Conservation (phyloP, 2,113 vertebrate genomes). For the Gobio gobio region DNA sequence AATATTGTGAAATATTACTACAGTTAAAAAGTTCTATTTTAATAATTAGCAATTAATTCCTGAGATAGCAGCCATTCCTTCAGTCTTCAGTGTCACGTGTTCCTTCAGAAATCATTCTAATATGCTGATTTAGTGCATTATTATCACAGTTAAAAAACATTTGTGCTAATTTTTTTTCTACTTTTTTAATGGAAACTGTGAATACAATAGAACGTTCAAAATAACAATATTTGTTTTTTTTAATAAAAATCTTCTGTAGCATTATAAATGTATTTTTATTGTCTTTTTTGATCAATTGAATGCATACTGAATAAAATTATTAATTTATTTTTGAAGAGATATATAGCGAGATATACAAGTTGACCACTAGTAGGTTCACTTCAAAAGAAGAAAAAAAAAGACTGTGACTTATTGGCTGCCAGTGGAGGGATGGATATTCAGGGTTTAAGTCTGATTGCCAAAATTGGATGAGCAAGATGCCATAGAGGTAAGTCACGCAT, state of each 20-base stretch:
- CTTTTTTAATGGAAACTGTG: not conserved
- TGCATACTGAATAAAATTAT: not conserved
- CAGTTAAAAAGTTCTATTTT: not conserved
- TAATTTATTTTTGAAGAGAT: not conserved
- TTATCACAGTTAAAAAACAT: not conserved
- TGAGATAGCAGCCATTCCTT: not conserved
- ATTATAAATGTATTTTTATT: not conserved
- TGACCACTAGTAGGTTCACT: conserved; percentile 9
- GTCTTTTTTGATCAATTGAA: not conserved
- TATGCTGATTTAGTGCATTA: not conserved
- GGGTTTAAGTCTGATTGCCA: not conserved
- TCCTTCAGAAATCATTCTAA: not conserved
- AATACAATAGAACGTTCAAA: not conserved
- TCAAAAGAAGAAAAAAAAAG: not conserved
- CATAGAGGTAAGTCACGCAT: conserved; percentile 59
- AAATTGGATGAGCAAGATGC: conserved; percentile 51
- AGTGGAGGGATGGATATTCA: not conserved
- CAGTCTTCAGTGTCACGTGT: not conserved
- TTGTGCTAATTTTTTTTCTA: not conserved
- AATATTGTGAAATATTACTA: not conserved
- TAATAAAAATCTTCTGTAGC: not conserved
- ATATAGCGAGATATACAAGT: too few species aligned
- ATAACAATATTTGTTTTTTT: too few species aligned
- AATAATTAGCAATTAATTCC: not conserved
- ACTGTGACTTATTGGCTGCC: not conserved